phyloP scores from a whole-genome alignment of 2,113 vertebrate species.

The Thalassarche chlororhynchos region DNA sequence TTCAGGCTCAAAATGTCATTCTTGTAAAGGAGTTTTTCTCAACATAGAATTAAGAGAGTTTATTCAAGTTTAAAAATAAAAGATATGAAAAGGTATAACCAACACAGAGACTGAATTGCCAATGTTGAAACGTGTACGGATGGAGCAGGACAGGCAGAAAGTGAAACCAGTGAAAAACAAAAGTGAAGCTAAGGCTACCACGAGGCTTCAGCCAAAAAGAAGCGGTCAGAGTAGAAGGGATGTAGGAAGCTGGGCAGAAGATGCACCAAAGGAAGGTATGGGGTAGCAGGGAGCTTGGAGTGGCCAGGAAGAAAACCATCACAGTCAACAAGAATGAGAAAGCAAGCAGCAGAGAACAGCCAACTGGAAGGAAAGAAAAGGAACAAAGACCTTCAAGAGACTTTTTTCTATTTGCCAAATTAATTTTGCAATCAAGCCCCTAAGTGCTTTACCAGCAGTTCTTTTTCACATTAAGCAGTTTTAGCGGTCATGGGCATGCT shows the following conservation, averaged over 20 bases:
- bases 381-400: not conserved
- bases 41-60: not conserved
- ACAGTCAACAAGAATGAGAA: not conserved
- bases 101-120: not conserved
- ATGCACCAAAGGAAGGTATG: not conserved
- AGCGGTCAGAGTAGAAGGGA: not conserved
- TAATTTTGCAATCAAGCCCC: not conserved
- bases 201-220: not conserved
- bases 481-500: not conserved
- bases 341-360: not conserved
- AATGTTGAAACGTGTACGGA: not conserved
- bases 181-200: not conserved
- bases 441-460: not conserved
- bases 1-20: not conserved
- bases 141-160: not conserved
- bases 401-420: not conserved
- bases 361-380: not conserved
- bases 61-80: not conserved
- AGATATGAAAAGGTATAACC: not conserved
- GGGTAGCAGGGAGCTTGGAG: not conserved
- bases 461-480: not conserved
- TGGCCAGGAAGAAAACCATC: not conserved
- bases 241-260: not conserved
- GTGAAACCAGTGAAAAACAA: not conserved
- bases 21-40: not conserved